These are phyloP conservation scores for Larimichthys crocea DNA, from an alignment of 2,113 vertebrate species.

Conservation along the genomic window DNA sequence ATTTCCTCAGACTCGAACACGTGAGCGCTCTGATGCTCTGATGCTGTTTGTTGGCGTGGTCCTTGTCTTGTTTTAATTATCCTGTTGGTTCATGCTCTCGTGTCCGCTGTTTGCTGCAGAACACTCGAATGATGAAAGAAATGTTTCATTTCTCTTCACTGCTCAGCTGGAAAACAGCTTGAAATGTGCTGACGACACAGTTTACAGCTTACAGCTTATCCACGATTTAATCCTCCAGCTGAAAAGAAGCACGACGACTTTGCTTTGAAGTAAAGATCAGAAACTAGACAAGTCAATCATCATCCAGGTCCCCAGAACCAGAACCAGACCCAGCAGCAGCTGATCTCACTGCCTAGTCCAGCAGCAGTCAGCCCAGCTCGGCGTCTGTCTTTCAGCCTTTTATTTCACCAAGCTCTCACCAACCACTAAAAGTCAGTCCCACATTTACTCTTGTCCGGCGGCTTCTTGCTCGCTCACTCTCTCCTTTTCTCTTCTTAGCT, in stretches of 20 bases:
- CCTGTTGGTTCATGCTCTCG: slow-evolving; percentile 16
- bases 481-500: too few relatives aligned
- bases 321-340: not conserved
- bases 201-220: not conserved
- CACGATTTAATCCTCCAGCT: not conserved
- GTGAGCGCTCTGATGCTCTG: slow-evolving; percentile 14
- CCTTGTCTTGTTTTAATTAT: slow-evolving; percentile 47
- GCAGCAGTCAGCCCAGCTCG: too few relatives aligned
- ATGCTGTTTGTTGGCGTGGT: not conserved
- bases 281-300: not conserved
- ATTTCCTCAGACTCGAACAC: not conserved
- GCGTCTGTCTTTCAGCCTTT: too few relatives aligned
- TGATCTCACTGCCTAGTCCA: too few relatives aligned
- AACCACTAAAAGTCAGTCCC: too few relatives aligned
- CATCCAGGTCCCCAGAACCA: too few relatives aligned
- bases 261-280: too few relatives aligned
- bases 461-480: too few relatives aligned
- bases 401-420: too few relatives aligned
- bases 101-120: not conserved
- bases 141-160: too few relatives aligned
- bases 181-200: not conserved
- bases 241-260: not conserved
- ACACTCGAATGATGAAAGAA: not conserved
- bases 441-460: too few relatives aligned
- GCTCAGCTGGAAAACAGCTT: too few relatives aligned